Evolutionary conservation across 2,888 invertebrate genomes (phyloP), one percentile per base, ranked within the genome.

Genomic region (Eupithecia abbreviata): DNA sequence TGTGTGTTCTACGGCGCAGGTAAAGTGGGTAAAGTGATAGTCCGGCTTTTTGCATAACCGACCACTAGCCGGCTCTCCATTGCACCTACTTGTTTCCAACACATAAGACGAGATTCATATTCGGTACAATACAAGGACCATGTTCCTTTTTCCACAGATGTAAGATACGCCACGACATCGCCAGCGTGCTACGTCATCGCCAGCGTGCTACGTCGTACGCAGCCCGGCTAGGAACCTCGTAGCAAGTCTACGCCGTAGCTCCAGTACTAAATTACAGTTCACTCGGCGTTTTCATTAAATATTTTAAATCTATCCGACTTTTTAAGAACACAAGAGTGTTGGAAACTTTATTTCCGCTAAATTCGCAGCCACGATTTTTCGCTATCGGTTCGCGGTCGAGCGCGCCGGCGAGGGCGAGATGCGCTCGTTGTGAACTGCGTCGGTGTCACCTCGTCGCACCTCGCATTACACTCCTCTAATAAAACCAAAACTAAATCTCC

Each of bases 291-390:
- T 42, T 42, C 15, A 3, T 2, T 42, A 65, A 41, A 6, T 65
- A 65, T 15, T 41, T 66, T 66, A 2, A 6, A 42, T 30, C 1
- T n/a, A 9, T 68, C 68, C 68, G 68, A 10, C 68, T 45, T 66
- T 66, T 42, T 42, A 66, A 15, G 41, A 62, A 41, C 15, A 42
- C 66, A 12, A 55, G 15, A 68, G 68, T 45, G n/a, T 68, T 68
- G 68, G 10, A 68, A 68, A n/a, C 68, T 3, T 68, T 68, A 45
- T 68, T 68, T 68, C 66, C 9, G 45, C 45, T 18, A 45, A 58
- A 84, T 87, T 85, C 82, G 84, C 85, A 81, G 75, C 82, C 84
- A 83, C 84, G 84, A 85, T 85, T 85, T 84, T 85, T 84, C 81
- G 83, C 83, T 86, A 86, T 85, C 84, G 80, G 80, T 84, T 83